Base-by-base conservation (phyloP, 2,113 vertebrate species). In the Menidia beryllina region DNA sequence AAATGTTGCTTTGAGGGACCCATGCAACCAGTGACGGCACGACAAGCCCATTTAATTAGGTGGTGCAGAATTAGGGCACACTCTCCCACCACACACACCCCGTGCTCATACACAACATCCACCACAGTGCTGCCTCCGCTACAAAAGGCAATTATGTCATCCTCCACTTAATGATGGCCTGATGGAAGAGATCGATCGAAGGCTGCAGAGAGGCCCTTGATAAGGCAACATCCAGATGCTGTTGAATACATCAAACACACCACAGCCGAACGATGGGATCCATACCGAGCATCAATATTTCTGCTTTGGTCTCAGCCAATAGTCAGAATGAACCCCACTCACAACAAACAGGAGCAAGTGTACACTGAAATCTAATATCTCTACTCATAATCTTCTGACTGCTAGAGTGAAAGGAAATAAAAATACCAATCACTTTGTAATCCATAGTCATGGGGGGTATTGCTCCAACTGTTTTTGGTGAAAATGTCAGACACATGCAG, bases 131-230 rank as follows among this genome's bases (percentile, higher is more conserved):
- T n/a, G 20, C 75, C 14, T 36, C 27, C 34, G 69, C 77, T 72
- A 75, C 84, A 77, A 72, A 86, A 85, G 82, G 69, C 88, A 83
- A 88, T 86, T 87, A 87, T 86, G 69, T 80, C 83, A 82, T 81
- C 69, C 68, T 69, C 61, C 68, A 65, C 74, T 82, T 83, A 79
- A 82, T 83, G 84, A 79, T 71, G 80, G 72, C 75, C 54, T 86
- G 88, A 90, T 87, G 79, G 83, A 87, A 19, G 83, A 60, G 69
- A 85, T 86, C 81, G 77, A 89, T 83, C 24, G 72, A 5, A 55
- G 67, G 75, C 84, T 68, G 77, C 72, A 72, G 66, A 81, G 72
- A 53, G 25, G 55, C 23, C 68, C 65, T 55, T 73, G 83, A 85
- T 70, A 60, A 83, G 81, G 81, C 74, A 48, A 51, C 84, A 59